These are phyloP conservation scores for Papilio polytes DNA, from an alignment of 1,140 invertebrate species.

Conservation along the genomic window DNA sequence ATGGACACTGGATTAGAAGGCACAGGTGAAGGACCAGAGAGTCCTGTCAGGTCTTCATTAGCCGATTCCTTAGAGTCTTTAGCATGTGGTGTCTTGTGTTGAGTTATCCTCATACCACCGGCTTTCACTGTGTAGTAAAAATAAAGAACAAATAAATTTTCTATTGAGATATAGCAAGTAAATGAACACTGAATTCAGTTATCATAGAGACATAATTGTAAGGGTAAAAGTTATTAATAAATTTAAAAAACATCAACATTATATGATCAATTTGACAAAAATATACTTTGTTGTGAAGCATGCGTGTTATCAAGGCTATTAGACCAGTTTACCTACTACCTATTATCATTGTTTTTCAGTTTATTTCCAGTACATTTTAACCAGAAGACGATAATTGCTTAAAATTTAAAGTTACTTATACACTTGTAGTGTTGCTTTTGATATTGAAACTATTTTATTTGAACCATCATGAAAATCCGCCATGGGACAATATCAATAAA, in stretches of 20 bases:
- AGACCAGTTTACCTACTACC: neutral
- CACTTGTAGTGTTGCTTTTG: too few relatives aligned
- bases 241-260: too few relatives aligned
- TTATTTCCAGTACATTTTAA: neutral
- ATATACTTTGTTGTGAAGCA: too few relatives aligned
- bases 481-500: neutral
- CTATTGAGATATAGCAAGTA: too few relatives aligned
- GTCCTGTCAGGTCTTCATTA: slow-evolving; percentile 74
- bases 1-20: slow-evolving; percentile 91
- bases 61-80: slow-evolving; percentile 85
- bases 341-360: neutral
- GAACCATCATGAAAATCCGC: too few relatives aligned
- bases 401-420: too few relatives aligned
- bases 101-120: slow-evolving; percentile 95
- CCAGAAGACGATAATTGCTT: neutral
- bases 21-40: slow-evolving; percentile 81
- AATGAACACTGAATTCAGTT: too few relatives aligned
- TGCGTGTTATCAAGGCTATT: neutral
- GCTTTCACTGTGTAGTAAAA: slow-evolving; percentile 89
- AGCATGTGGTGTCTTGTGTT: slow-evolving; percentile 90
- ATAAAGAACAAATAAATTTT: too few relatives aligned
- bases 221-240: too few relatives aligned
- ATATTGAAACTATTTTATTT: too few relatives aligned
- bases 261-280: too few relatives aligned
- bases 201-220: too few relatives aligned